Percentiles rank a stretch among this genome's conserved stretches.
Evolutionary conservation across 2,113 vertebrate species (phyloP).

Genomic region (Axis porcinus): DNA sequence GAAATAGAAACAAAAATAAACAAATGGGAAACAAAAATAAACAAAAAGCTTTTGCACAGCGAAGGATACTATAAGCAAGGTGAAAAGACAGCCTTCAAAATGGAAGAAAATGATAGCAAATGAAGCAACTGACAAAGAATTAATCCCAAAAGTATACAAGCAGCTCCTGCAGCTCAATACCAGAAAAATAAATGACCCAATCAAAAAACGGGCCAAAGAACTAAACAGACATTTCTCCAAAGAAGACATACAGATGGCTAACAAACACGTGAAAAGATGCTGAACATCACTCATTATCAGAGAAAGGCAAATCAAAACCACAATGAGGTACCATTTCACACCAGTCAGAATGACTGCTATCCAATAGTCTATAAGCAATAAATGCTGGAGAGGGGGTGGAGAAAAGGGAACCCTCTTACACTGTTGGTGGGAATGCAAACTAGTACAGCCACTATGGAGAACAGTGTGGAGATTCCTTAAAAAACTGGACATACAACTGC

Average conservation of each 20-base stretch:
- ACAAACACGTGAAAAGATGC: not conserved
- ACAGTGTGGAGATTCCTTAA: not conserved
- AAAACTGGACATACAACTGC: not conserved
- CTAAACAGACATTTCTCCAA: not conserved
- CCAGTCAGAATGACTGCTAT: not conserved
- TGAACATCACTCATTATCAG: not conserved
- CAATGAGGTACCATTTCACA: not conserved
- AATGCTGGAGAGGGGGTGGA: not conserved
- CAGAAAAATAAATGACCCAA: not conserved
- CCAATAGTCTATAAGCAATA: not conserved
- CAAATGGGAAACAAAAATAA: not conserved
- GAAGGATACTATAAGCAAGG: not conserved
- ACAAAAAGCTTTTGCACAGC: not conserved
- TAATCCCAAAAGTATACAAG: not conserved
- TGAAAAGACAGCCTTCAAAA: not conserved
- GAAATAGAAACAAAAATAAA: not conserved
- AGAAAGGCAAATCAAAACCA: not conserved
- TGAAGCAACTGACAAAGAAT: not conserved
- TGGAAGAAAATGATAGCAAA: not conserved
- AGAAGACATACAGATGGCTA: not conserved
- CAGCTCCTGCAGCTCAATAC: not conserved
- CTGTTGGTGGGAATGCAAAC: not conserved
- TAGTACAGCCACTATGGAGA: not conserved
- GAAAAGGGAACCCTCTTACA: not conserved
- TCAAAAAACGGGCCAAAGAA: not conserved